Base-by-base conservation (phyloP, 2,888 invertebrate genomes). In the Drosophila pseudotalamancana region DNA sequence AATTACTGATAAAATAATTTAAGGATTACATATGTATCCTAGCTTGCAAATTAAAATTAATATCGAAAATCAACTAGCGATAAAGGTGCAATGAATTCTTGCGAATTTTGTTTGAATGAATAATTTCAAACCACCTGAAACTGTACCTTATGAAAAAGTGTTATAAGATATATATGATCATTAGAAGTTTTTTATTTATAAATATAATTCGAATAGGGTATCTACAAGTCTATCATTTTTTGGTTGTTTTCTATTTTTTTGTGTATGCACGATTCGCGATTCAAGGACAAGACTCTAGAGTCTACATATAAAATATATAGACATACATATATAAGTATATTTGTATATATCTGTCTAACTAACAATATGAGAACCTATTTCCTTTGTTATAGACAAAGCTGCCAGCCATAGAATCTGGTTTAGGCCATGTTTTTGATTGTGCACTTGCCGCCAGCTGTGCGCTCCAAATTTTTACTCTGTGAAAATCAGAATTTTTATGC, bases 401-500 rank as follows among this genome's bases (percentile, higher is more conserved):
- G 45, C 45, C 23, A 23, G 25, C 43, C 43, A 16, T 19, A 40
- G 45, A 39, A n/a, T 19, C 9, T 14, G 19, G 35, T 54, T 54
- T 66, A 12, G 64, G 45, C 39, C 50, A 40, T 12, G 23, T 9
- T 39, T 54, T 48, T 35, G 60, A 59, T 59, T 59, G 43, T 32
- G 37, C 51, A 51, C 35, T 62, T 35, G 23, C 34, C 51, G 27
- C 43, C 34, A 43, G 27, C 34, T 27, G 35, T 23, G 27, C 39
- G 39, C 23, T 39, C 16, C 46, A 51, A 6, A 42, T 29, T 34
- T 56, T 29, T 42, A 42, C 42, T 18, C 21, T 19, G 16, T n/a
- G 18, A 37, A 50, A 71, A 72, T 72, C 71, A n/a, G 29, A 57
- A 50, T 39, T 62, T 54, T 54, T 42, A 60, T 60, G 42, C 42